Base-by-base conservation (phyloP, 2,797 vertebrate species). In the Poecilia picta region DNA sequence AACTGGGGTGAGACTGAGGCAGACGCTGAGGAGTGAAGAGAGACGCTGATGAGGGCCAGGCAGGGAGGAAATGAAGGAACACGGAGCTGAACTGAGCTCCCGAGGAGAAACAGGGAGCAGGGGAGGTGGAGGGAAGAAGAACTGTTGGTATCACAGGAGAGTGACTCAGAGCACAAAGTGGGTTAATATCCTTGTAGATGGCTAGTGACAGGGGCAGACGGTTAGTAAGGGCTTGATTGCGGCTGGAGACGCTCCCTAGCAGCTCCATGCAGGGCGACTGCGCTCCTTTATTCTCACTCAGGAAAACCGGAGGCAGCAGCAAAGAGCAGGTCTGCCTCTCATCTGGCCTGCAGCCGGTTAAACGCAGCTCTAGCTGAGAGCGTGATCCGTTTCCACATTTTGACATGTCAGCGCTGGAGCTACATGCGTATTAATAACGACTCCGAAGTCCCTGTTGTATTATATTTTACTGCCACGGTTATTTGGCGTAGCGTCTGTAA, bases 181-280 rank as follows among this genome's bases (percentile, higher is more conserved):
- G 18, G 28, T 73, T 45, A 49, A 25, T 59, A 16, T 59, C 55
- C 31, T 57, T 18, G 76, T 4, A 7, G 16, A 45, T 36, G n/a
- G 20, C 71, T 28, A 31, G 53, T n/a, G 41, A 55, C 41, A 59
- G 68, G 13, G 23, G 12, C 31, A 55, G n/a, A 43, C 46, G 43
- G 31, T 55, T 53, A 43, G 15, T 23, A 70, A 43, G 23, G 64
- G 25, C 64, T 77, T 77, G 64, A 77, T 77, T 77, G 75, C 15
- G 20, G n/a, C 49, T 72, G 41, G 51, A n/a, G 51, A 57, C 28
- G 11, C 15, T 68, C 49, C 28, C 16, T 25, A 16, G 59, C 62
- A 36, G 33, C 62, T 64, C 64, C 5, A 25, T 6, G 47, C 57
- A 47, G 15, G 47, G 16, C 33, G 25, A n/a, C 16, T 39, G n/a